Base-by-base conservation (phyloP, 1,140 invertebrate species). In the Dinothrombium tinctorium region DNA sequence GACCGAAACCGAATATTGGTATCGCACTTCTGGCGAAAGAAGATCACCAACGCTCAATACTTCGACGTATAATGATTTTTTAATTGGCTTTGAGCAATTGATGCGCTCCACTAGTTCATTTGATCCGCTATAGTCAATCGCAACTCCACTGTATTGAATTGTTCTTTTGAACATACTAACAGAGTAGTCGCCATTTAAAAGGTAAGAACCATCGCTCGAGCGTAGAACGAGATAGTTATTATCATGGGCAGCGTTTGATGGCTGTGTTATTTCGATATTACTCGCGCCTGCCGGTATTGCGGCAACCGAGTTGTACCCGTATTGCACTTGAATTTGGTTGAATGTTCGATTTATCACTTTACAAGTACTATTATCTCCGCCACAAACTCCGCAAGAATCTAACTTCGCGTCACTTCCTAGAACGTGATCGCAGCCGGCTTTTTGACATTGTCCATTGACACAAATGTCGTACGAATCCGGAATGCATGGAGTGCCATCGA, bases 401-500 rank as follows among this genome's bases (percentile, higher is more conserved):
- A 79, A 57, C 43, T 66, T 65, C 47, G 69, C 69, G 7, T 66
- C 67, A 4, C 82, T 86, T 47, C 74, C 69, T 6, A 92, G 64
- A 36, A 67, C 59, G 57, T 83, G 77, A 57, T 92, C 79, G 59
- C 84, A 92, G 33, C 84, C 86, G 32, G 79, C 79, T 33, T 68
- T 63, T 52, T 68, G 65, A 58, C 84, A 92, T 38, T 69, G 70
- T 28, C 86, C 84, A 54, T 83, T 81, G 23, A 73, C 64, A 55
- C 77, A 86, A 49, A 84, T 72, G 56, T 84, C 72, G 53, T 74
- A 79, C 19, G 73, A 74, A 47, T 82, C 75, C 14, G 71, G 69
- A 3, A 70, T 71, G 54, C 86, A 92, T n/a, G 79, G 70, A 33
- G 84, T 90, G 29, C 84, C 84, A 57, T 92, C 84, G 24, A 73